Evolutionary conservation across 2,113 vertebrate species (phyloP).

Genomic region (Chionis minor): DNA sequence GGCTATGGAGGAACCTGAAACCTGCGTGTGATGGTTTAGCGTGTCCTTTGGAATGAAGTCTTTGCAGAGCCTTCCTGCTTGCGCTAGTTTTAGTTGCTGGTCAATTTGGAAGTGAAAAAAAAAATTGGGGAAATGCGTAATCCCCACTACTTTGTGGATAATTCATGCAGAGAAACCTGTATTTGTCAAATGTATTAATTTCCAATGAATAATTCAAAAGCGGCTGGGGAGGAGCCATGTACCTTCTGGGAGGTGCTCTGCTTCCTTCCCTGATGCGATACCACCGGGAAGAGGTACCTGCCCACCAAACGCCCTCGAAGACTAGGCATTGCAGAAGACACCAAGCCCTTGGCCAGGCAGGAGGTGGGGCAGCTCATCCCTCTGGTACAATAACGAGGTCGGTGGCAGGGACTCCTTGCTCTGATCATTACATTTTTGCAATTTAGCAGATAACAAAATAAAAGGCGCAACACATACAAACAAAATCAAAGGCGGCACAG

Average conservation of each 20-base stretch:
- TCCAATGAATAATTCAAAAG: background rate
- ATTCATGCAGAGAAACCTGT: background rate
- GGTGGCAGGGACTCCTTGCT: background rate
- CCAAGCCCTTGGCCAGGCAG: background rate
- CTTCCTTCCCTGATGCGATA: background rate
- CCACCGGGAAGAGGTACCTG: background rate
- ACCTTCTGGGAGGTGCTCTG: background rate
- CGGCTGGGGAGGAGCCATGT: background rate
- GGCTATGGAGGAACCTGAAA: background rate
- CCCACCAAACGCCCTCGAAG: background rate
- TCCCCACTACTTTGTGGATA: background rate
- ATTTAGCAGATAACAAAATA: background rate
- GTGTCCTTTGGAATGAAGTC: background rate
- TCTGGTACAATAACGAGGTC: too few species aligned
- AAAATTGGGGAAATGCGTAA: background rate
- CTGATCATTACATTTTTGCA: background rate
- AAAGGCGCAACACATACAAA: background rate
- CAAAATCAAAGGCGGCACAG: background rate
- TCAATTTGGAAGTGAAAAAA: background rate
- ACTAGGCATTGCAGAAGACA: background rate
- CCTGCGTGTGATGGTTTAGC: background rate
- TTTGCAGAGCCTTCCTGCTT: too few species aligned
- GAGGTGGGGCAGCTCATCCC: background rate
- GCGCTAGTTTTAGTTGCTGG: background rate
- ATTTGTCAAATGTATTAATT: background rate